Percentiles rank a stretch among this genome's conserved stretches.
Evolutionary conservation across 2,888 invertebrate species (phyloP).

Genomic region (Noctua comes): DNA sequence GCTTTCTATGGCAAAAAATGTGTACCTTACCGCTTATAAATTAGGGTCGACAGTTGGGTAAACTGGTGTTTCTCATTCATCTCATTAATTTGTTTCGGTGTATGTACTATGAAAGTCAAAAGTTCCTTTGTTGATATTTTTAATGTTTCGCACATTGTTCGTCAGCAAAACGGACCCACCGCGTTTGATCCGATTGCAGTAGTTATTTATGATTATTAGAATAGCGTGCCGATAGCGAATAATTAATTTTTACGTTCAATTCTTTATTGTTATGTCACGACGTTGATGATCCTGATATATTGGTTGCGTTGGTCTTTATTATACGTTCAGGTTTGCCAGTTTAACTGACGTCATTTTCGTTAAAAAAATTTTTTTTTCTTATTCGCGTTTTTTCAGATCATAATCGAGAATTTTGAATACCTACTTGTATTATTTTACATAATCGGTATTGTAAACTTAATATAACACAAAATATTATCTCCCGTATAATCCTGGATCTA

Average conservation of each 20-base stretch:
- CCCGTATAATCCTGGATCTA: conserved; percentile 35
- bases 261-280: conserved; percentile 82
- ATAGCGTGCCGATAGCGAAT: conserved; percentile 87
- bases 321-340: conserved; percentile 37
- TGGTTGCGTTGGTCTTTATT: conserved; percentile 61
- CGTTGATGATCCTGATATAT: conserved; percentile 80
- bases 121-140: conserved; percentile 90
- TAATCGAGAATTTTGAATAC: not conserved
- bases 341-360: conserved; percentile 34
- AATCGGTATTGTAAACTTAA: conserved; percentile 23
- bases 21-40: conserved; percentile 58
- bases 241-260: conserved; percentile 89
- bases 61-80: conserved; percentile 45
- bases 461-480: conserved; percentile 11
- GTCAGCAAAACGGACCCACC: conserved; percentile 82
- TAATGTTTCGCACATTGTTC: conserved; percentile 90
- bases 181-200: conserved; percentile 88
- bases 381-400: not conserved
- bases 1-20: conserved; percentile 46
- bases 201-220: conserved; percentile 90
- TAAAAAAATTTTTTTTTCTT: conserved; percentile 5
- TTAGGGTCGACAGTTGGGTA: conserved; percentile 70
- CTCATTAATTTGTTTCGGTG: conserved; percentile 70
- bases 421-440: not conserved
- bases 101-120: conserved; percentile 89